Percentiles rank a stretch among this genome's conserved stretches.
Evolutionary conservation across 2,888 invertebrate species (phyloP).

Genomic region (Megamerina dolium): DNA sequence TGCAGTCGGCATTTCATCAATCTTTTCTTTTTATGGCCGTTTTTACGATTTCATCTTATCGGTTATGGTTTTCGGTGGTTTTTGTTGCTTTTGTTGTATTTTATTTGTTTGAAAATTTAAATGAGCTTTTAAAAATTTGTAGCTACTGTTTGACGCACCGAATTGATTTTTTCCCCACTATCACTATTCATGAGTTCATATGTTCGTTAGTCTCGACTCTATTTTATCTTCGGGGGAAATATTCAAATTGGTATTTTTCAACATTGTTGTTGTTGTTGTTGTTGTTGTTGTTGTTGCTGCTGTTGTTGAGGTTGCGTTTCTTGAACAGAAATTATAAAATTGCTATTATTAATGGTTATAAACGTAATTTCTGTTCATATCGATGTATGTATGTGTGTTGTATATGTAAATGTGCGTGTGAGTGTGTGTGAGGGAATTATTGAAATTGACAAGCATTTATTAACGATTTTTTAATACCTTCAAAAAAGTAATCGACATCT

Average conservation of each 20-base stretch:
- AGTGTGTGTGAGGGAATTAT: conserved; percentile 15
- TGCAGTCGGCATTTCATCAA: conserved; percentile 17
- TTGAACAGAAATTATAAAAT: conserved; percentile 28
- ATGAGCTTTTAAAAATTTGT: conserved; percentile 21
- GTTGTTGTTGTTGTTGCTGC: too few relatives aligned
- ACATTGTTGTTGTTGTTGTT: too few relatives aligned
- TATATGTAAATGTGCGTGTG: too few relatives aligned
- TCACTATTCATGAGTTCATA: background rate
- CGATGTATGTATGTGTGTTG: too few relatives aligned
- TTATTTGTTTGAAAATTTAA: conserved; percentile 18
- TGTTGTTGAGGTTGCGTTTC: too few relatives aligned
- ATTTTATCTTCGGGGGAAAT: conserved; percentile 3
- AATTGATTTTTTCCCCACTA: conserved; percentile 12
- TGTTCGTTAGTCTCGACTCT: background rate
- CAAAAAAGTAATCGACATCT: conserved; percentile 8
- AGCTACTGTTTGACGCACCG: conserved; percentile 25
- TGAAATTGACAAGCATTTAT: conserved; percentile 41
- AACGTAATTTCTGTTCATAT: conserved; percentile 27
- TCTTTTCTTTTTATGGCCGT: conserved; percentile 14
- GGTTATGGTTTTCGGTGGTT: background rate
- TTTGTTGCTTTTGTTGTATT: conserved; percentile 1
- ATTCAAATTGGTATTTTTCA: conserved; percentile 11
- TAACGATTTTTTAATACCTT: conserved; percentile 36
- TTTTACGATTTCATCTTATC: background rate
- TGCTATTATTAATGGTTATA: conserved; percentile 41